Conservation (phyloP, 2,113 vertebrate genomes). For the Siniperca chuatsi region DNA sequence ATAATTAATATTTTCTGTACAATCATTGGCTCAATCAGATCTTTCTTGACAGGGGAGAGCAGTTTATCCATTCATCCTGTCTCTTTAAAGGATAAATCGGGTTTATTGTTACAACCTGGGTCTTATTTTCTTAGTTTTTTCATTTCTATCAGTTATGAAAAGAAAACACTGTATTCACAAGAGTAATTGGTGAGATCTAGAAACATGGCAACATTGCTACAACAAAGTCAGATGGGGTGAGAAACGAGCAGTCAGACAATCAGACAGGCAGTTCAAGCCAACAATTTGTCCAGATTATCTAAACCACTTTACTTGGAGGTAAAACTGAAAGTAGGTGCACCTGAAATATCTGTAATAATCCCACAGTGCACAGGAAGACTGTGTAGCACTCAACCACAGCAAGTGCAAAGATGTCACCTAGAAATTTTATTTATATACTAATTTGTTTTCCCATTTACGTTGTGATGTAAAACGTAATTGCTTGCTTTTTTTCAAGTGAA, state of each 20-base stretch:
- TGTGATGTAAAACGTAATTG: background rate
- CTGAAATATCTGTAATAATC: background rate
- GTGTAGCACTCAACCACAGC: background rate
- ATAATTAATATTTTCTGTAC: constrained; percentile 1
- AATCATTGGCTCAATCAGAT: constrained; percentile 5
- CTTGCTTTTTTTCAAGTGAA: background rate
- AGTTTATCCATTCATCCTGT: background rate
- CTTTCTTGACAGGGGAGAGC: background rate
- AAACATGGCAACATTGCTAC: background rate
- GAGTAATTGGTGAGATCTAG: constrained; percentile 4
- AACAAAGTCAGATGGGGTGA: background rate
- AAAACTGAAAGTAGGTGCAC: background rate
- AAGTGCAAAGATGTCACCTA: background rate
- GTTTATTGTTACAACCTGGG: background rate
- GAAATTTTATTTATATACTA: background rate
- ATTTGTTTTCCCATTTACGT: background rate
- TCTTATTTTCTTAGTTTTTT: background rate
- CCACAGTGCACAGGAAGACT: no score
- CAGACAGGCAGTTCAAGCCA: background rate
- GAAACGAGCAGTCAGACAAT: background rate
- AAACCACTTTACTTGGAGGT: background rate
- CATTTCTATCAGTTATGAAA: background rate
- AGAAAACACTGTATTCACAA: background rate
- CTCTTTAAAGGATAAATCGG: background rate
- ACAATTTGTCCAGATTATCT: background rate